A percentile compares a stretch with the other conserved stretches of the same genome.
phyloP scores from a whole-genome alignment of 2,888 invertebrate species.

The Drosophila picticornis region DNA sequence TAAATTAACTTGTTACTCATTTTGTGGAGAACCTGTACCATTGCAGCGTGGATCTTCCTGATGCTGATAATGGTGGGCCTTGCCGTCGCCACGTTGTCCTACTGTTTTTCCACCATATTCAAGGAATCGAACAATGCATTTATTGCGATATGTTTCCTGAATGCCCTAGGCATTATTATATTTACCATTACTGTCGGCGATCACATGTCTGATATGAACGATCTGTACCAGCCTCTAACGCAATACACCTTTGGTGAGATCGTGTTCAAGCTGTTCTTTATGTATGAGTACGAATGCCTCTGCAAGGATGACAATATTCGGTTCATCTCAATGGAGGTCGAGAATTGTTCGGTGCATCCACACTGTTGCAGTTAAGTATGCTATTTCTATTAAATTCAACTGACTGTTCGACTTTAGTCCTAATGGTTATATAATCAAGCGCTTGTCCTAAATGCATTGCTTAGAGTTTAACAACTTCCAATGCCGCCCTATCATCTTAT shows the following conservation, averaged over 20 bases:
- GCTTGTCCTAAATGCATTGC: background rate
- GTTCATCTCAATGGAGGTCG: constrained; percentile 43
- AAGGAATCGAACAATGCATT: constrained; percentile 86
- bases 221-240: constrained; percentile 2
- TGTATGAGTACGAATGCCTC: constrained; percentile 31
- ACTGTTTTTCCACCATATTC: constrained; percentile 85
- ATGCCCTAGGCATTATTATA: constrained; percentile 40
- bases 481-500: background rate
- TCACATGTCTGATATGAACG: background rate
- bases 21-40: background rate
- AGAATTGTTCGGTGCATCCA: constrained; percentile 44
- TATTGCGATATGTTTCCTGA: constrained; percentile 20
- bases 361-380: constrained; percentile 72
- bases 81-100: constrained; percentile 34
- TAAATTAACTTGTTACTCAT: background rate
- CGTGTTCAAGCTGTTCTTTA: constrained; percentile 47
- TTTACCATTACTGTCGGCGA: constrained; percentile 30
- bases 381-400: background rate
- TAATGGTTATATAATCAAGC: background rate
- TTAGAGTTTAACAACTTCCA: background rate
- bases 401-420: background rate
- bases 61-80: constrained; percentile 31
- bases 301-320: constrained; percentile 45
- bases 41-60: constrained; percentile 30
- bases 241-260: constrained; percentile 48